phyloP scores from a whole-genome alignment of 2,113 vertebrate species.

The Apistogramma diplotaenia region DNA sequence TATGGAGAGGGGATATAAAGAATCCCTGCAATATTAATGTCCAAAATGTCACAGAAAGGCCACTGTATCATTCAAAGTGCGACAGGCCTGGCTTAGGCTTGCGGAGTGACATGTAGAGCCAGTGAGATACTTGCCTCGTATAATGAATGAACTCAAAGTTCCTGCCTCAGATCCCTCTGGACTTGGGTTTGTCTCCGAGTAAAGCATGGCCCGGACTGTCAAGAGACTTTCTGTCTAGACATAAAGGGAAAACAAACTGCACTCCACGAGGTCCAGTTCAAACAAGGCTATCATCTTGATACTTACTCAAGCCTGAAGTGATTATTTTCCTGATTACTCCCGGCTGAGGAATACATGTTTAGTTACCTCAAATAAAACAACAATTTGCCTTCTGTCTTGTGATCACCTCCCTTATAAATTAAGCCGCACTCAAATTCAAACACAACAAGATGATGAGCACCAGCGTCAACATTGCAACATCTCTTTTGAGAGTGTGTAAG shows the following conservation, averaged over 20 bases:
- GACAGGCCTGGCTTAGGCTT: constrained; percentile 55
- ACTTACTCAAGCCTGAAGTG: constrained; percentile 32
- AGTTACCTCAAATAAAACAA: constrained; percentile 60
- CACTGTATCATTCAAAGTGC: constrained; percentile 44
- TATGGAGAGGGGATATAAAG: constrained; percentile 72
- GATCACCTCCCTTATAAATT: constrained; percentile 60
- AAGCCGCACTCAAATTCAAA: constrained; percentile 52
- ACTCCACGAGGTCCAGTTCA: constrained; percentile 46
- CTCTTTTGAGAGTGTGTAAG: constrained; percentile 68
- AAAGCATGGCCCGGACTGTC: constrained; percentile 33
- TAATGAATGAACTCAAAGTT: constrained; percentile 59
- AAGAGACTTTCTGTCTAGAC: constrained; percentile 56
- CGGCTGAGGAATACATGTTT: constrained; percentile 55
- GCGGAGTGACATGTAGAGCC: constrained; percentile 41
- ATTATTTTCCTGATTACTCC: constrained; percentile 62
- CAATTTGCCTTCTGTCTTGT: constrained; percentile 54
- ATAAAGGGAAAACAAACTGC: constrained; percentile 12
- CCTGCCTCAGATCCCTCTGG: constrained; percentile 46
- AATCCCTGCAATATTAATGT: constrained; percentile 81
- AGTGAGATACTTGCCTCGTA: constrained; percentile 30
- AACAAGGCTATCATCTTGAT: constrained; percentile 38
- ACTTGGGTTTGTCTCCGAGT: constrained; percentile 29
- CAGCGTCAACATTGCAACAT: constrained; percentile 42
- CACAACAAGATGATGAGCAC: constrained; percentile 28
- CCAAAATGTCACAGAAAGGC: constrained; percentile 85